These are phyloP conservation scores for Podarcis siculus DNA, from an alignment of 2,797 vertebrate species.

Conservation along the genomic window DNA sequence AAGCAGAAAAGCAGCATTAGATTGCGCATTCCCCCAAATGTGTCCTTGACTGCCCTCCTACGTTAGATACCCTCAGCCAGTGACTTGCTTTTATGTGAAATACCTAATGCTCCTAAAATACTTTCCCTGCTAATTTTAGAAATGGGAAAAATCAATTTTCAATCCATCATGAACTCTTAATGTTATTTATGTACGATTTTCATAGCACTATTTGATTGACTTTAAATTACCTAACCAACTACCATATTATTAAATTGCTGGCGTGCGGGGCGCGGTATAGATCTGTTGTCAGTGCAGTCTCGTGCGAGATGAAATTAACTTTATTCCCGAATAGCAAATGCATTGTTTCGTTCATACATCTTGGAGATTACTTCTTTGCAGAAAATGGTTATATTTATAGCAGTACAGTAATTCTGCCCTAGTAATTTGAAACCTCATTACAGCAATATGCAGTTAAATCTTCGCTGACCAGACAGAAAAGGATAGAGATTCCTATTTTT, in stretches of 20 bases:
- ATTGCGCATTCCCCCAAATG: not conserved
- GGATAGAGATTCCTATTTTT: slow-evolving; percentile 14
- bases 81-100: not conserved
- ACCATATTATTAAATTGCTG: not conserved
- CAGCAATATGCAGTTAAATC: slow-evolving; percentile 27
- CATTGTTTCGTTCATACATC: slow-evolving; percentile 17
- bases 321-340: not conserved
- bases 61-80: not conserved
- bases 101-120: not conserved
- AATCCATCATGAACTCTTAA: not conserved
- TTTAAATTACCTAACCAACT: slow-evolving; percentile 1
- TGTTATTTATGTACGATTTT: not conserved
- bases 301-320: not conserved
- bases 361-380: not conserved
- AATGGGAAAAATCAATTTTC: not conserved
- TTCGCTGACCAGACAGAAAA: slow-evolving; percentile 10
- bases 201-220: not conserved
- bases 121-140: not conserved
- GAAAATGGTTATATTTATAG: not conserved
- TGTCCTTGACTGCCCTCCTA: not conserved
- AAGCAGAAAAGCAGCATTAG: not conserved
- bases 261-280: not conserved
- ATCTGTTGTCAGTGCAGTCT: not conserved
- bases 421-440: slow-evolving; percentile 22
- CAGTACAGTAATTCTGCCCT: slow-evolving; percentile 14